Evolutionary conservation across 2,797 vertebrate species (phyloP).

Genomic region (Pagetopsis macropterus): DNA sequence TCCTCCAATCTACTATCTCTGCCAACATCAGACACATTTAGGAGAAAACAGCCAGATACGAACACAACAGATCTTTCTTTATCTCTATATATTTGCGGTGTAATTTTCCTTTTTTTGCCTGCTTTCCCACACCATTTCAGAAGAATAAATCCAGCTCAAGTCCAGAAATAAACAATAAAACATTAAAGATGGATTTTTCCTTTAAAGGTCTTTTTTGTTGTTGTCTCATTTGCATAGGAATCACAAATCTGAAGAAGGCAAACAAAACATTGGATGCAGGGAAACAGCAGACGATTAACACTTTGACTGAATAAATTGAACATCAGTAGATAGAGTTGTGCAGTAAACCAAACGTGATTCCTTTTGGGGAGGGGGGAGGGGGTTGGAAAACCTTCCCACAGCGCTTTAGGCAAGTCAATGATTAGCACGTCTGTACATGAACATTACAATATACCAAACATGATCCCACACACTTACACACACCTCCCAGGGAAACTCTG

Average conservation of each 20-base stretch:
- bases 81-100: background rate
- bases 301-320: constrained; percentile 38
- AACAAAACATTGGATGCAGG: constrained; percentile 61
- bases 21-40: too few species aligned
- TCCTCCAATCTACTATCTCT: background rate
- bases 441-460: constrained; percentile 66
- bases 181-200: constrained; percentile 58
- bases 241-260: constrained; percentile 70
- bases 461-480: constrained; percentile 61
- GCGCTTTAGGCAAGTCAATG: constrained; percentile 52
- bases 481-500: constrained; percentile 77
- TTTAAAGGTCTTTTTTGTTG: constrained; percentile 50
- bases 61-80: background rate
- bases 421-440: constrained; percentile 69
- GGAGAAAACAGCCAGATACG: background rate
- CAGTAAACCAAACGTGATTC: constrained; percentile 64
- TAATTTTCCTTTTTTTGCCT: background rate
- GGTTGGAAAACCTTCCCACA: constrained; percentile 10
- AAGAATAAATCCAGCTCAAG: constrained; percentile 61
- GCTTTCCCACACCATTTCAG: background rate
- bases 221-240: constrained; percentile 84
- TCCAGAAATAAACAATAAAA: constrained; percentile 13
- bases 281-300: constrained; percentile 46
- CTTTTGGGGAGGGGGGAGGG: constrained; percentile 15
- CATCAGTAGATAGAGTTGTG: constrained; percentile 36